Percentiles rank a stretch among this genome's conserved stretches.
Evolutionary conservation across 2,797 vertebrate species (phyloP).

Genomic region (Melanogrammus aeglefinus): DNA sequence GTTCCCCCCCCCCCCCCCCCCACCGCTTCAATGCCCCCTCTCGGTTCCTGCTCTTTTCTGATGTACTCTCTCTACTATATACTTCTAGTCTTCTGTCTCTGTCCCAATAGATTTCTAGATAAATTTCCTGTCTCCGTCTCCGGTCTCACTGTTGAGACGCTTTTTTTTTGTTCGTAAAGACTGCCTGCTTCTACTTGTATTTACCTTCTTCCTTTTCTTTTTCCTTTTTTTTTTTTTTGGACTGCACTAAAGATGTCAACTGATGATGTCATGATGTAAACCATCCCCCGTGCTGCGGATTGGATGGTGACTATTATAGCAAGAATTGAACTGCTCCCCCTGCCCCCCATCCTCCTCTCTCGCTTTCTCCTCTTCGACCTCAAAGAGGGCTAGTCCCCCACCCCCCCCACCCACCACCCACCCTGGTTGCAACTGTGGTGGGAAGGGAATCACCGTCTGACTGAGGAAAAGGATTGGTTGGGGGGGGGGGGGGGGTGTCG

Average conservation of each 20-base stretch:
- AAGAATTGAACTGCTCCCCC: constrained; percentile 59
- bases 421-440: neutral
- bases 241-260: constrained; percentile 78
- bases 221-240: constrained; percentile 35
- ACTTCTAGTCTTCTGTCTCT: constrained; percentile 8
- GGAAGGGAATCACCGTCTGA: neutral
- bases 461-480: no score
- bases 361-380: neutral
- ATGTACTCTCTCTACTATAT: constrained; percentile 17
- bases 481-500: no score
- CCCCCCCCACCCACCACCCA: neutral
- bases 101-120: constrained; percentile 12
- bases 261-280: constrained; percentile 72
- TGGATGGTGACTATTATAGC: constrained; percentile 53
- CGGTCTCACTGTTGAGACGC: neutral
- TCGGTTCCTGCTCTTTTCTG: constrained; percentile 11
- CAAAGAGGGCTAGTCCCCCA: constrained; percentile 41
- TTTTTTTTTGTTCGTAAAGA: constrained; percentile 37
- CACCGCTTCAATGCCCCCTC: constrained; percentile 12
- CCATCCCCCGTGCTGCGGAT: constrained; percentile 49
- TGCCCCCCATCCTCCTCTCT: constrained; percentile 16
- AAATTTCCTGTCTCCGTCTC: neutral
- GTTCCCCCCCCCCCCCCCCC: constrained; percentile 10
- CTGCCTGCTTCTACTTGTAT: constrained; percentile 58
- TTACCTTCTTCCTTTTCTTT: constrained; percentile 29